phyloP scores from a whole-genome alignment of 2,797 vertebrate genomes.

The Menidia menidia region DNA sequence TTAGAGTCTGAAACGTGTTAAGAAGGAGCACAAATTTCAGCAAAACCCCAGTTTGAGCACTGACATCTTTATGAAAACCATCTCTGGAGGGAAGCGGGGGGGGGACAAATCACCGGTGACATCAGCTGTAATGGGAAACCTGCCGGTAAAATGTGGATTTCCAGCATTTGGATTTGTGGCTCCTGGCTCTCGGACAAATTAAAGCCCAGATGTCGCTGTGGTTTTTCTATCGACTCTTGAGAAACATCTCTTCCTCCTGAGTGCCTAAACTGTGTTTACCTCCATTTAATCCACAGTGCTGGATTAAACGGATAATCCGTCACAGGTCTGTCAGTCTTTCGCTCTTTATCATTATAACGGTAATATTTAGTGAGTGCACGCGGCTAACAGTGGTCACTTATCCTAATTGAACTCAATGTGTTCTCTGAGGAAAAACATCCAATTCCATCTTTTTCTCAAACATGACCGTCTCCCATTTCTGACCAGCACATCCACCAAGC shows the following conservation, averaged over 20 bases:
- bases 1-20: slow-evolving; percentile 1
- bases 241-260: not conserved
- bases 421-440: no score
- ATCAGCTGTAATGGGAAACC: not conserved
- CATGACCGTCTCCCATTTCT: no score
- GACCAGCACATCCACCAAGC: not conserved
- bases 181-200: not conserved
- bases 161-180: not conserved
- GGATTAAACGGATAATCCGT: no score
- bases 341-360: no score
- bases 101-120: not conserved
- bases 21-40: no score
- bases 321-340: no score
- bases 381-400: no score
- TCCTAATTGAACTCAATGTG: no score
- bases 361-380: no score
- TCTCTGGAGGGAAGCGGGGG: not conserved
- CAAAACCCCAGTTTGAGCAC: not conserved
- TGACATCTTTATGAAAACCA: not conserved
- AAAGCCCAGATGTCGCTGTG: not conserved
- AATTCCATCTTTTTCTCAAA: no score
- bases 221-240: not conserved
- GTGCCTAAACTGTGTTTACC: no score
- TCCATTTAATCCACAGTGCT: not conserved
- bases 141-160: not conserved